Evolutionary conservation across 2,888 invertebrate species (phyloP).

Genomic region (Linyphia triangularis): DNA sequence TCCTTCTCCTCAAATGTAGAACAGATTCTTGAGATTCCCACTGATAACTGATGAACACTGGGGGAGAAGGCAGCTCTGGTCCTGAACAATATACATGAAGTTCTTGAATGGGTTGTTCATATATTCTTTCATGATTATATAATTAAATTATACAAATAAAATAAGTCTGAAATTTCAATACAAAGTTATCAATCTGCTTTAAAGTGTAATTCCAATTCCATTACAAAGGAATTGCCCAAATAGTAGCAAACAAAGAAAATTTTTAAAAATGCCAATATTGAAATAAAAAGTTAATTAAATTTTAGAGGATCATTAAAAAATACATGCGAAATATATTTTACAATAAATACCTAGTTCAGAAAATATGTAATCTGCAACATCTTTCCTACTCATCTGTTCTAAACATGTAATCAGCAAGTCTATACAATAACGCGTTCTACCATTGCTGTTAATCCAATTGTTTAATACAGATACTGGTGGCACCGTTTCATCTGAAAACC

Average conservation of each 20-base stretch:
- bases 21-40: conserved; percentile 79
- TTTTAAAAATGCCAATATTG: not conserved
- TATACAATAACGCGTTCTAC: conserved; percentile 80
- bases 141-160: not conserved
- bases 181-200: not conserved
- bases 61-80: conserved; percentile 77
- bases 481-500: conserved; percentile 80
- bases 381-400: conserved; percentile 79
- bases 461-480: conserved; percentile 80
- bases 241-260: not conserved
- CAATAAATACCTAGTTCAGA: conserved; percentile 60
- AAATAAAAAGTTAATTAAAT: not conserved
- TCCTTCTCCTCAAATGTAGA: conserved; percentile 78
- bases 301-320: not conserved
- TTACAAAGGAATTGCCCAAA: too few relatives aligned
- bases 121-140: not conserved
- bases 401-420: conserved; percentile 80
- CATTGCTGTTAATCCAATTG: conserved; percentile 81
- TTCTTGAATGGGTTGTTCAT: not conserved
- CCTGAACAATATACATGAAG: conserved; percentile 72
- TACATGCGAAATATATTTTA: not conserved
- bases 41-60: conserved; percentile 81
- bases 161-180: not conserved
- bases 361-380: conserved; percentile 76
- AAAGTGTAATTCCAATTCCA: not conserved